Evolutionary conservation across 2,888 invertebrate species (phyloP), one percentile per base, ranked within the genome.

Genomic region (Cryptosula pallasiana): DNA sequence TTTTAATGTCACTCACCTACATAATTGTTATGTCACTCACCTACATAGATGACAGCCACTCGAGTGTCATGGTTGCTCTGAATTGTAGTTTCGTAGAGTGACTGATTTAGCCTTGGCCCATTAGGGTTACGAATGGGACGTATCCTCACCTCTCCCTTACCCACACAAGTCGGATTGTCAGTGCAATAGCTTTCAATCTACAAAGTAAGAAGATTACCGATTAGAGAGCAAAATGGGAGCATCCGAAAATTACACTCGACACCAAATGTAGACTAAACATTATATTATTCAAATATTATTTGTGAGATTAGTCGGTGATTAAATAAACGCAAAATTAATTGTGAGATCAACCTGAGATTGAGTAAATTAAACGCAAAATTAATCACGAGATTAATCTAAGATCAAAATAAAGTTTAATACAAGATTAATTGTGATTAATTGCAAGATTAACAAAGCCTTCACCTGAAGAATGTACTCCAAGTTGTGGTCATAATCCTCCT

Each of bases 401-500:
- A n/a, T n/a, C n/a, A n/a, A n/a, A n/a, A n/a, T n/a, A n/a, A n/a
- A n/a, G n/a, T n/a, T n/a, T n/a, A n/a, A n/a, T n/a, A n/a, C n/a
- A n/a, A n/a, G n/a, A n/a, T n/a, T n/a, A n/a, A n/a, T n/a, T n/a
- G n/a, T n/a, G n/a, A n/a, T n/a, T n/a, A n/a, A n/a, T n/a, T n/a
- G n/a, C n/a, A n/a, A n/a, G n/a, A n/a, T 55, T 23, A 23, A 5
- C 55, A 23, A 55, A 16, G 63, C 16, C 27, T 32, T 63, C n/a
- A 63, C 63, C 63, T 32, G 25, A 20, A 63, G 32, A n/a, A 27
- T 32, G 63, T 63, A 63, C 9, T 25, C 32, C 3, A 63, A 34
- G 29, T 27, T 63, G 63, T 63, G 63, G 63, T 63, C 63, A 20
- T 16, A 34, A 32, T 63, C 63, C 27, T 36, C 70, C 70, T 32